Evolutionary conservation across 2,888 invertebrate genomes (phyloP).

Genomic region (Pelosia muscerda): DNA sequence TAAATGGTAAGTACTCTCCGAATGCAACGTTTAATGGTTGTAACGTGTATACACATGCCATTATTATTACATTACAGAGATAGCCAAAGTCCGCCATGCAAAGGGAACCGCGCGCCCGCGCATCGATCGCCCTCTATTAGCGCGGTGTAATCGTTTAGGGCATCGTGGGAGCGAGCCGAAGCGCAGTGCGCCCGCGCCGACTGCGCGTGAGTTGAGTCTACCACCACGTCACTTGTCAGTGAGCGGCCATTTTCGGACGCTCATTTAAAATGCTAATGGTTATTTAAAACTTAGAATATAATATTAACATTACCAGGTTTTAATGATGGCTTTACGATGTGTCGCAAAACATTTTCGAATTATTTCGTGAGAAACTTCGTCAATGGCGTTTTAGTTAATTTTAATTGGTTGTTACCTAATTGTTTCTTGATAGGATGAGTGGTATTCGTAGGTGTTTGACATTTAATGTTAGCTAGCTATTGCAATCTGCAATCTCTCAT

Average conservation of each 20-base stretch:
- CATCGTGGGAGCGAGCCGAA: conserved; percentile 49
- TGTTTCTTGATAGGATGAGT: conserved; percentile 6
- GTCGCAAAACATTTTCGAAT: conserved; percentile 25
- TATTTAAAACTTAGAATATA: conserved; percentile 36
- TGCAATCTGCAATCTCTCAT: too few species aligned
- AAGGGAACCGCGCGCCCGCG: conserved; percentile 42
- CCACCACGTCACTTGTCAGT: conserved; percentile 40
- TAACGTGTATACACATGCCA: neutral
- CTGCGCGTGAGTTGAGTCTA: conserved; percentile 41
- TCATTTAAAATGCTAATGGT: conserved; percentile 47
- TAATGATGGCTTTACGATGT: conserved; percentile 34
- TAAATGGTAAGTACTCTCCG: neutral
- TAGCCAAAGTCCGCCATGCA: conserved; percentile 42
- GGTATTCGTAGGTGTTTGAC: neutral
- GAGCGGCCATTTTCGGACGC: conserved; percentile 51
- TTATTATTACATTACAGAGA: conserved; percentile 31
- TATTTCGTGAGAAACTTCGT: conserved; percentile 20
- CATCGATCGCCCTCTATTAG: conserved; percentile 52
- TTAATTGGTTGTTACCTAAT: conserved; percentile 29
- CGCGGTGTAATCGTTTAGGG: conserved; percentile 35
- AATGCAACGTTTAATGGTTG: neutral
- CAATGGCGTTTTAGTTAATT: conserved; percentile 32
- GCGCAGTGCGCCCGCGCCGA: conserved; percentile 28
- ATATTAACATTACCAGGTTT: conserved; percentile 33
- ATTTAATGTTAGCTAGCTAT: neutral